Conservation (phyloP, 2,797 vertebrate genomes). For the Furcifer pardalis region DNA sequence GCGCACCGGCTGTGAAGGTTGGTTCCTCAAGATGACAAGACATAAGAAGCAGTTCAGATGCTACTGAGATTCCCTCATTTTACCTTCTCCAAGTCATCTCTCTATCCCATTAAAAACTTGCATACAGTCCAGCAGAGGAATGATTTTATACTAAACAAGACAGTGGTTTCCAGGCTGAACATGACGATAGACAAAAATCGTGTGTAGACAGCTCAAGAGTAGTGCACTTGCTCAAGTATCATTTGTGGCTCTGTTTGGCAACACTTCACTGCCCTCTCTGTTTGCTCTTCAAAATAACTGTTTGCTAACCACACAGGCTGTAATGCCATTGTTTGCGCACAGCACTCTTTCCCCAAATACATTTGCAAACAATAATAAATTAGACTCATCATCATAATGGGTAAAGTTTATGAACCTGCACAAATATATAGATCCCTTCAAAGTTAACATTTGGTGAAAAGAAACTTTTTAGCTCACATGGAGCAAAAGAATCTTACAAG, state of each 20-base stretch:
- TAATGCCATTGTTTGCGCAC: background rate
- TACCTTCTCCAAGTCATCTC: background rate
- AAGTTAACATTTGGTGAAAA: background rate
- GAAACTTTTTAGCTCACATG: background rate
- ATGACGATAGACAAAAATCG: constrained; percentile 51
- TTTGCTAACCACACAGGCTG: constrained; percentile 7
- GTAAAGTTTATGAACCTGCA: background rate
- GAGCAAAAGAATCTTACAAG: background rate
- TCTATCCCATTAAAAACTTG: constrained; percentile 11
- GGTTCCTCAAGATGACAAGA: background rate
- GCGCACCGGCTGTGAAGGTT: background rate
- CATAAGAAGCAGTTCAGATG: background rate
- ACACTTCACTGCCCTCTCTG: background rate
- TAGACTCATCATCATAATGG: background rate
- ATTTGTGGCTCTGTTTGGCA: constrained; percentile 45
- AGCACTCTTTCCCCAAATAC: background rate
- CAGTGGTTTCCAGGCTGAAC: constrained; percentile 49
- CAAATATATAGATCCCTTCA: background rate
- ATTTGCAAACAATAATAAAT: background rate
- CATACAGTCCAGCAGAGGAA: background rate
- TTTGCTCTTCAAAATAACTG: constrained; percentile 42
- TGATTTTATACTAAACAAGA: constrained; percentile 32
- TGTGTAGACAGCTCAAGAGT: constrained; percentile 46
- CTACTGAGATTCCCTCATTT: background rate
- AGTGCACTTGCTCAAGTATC: constrained; percentile 54